These are phyloP conservation scores for Drosophila teissieri DNA, from an alignment of 1,140 invertebrate species.

Conservation along the genomic window DNA sequence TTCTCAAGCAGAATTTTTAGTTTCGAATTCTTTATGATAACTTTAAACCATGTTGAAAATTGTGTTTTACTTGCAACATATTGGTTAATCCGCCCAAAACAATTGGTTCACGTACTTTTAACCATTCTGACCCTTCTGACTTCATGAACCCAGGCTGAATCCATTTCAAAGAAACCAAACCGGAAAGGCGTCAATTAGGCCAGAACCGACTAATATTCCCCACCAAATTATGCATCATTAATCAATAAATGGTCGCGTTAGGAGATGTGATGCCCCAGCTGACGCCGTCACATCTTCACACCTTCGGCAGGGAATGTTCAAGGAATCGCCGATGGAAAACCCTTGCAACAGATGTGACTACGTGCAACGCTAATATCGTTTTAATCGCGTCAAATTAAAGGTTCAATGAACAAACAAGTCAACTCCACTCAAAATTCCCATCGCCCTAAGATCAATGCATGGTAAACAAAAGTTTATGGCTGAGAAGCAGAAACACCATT, in stretches of 20 bases:
- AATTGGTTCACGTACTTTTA: background rate
- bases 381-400: conserved; percentile 80
- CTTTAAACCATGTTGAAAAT: too few species aligned
- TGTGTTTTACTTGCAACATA: background rate
- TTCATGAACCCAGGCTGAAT: conserved; percentile 19
- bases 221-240: conserved; percentile 72
- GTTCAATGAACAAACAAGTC: conserved; percentile 63
- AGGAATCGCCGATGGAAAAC: conserved; percentile 35
- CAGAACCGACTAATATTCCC: conserved; percentile 40
- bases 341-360: conserved; percentile 63
- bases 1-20: too few species aligned
- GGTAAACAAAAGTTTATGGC: conserved; percentile 26
- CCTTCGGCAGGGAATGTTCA: conserved; percentile 38
- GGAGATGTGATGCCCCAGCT: conserved; percentile 52
- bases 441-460: conserved; percentile 34
- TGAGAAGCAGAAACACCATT: conserved; percentile 5
- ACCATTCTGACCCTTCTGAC: background rate
- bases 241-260: conserved; percentile 72
- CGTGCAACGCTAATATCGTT: conserved; percentile 69
- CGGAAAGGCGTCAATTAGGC: conserved; percentile 74
- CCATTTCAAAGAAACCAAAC: conserved; percentile 17
- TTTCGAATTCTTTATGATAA: too few species aligned
- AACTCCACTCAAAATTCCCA: conserved; percentile 40
- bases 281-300: conserved; percentile 73
- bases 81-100: background rate